Conservation (phyloP, 2,888 invertebrate species). For the Gortyna flavago region DNA sequence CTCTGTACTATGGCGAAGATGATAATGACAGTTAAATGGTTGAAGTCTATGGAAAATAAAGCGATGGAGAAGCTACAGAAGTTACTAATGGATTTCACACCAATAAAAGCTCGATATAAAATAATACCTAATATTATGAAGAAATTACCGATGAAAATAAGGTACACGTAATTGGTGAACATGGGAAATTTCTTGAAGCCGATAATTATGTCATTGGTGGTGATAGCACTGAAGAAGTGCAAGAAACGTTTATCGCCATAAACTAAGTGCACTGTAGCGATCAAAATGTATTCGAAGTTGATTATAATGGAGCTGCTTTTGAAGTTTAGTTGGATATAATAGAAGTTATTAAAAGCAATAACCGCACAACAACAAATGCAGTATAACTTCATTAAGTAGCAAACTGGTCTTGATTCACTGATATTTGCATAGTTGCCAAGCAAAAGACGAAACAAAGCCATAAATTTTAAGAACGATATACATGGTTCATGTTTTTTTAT, state of each 20-base stretch:
- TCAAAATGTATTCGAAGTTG: not conserved
- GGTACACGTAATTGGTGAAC: not conserved
- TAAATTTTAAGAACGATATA: not conserved
- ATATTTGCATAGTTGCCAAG: conserved; percentile 23
- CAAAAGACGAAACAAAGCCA: conserved; percentile 12
- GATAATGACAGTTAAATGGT: not conserved
- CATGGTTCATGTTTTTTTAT: not conserved
- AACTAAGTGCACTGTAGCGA: not conserved
- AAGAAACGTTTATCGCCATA: not conserved
- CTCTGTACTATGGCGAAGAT: conserved; percentile 12
- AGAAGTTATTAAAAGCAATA: not conserved
- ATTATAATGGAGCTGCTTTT: not conserved
- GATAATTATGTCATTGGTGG: conserved; percentile 18
- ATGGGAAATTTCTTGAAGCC: conserved; percentile 22
- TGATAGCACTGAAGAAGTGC: not conserved
- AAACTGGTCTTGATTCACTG: conserved; percentile 10
- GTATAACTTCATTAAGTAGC: conserved; percentile 15
- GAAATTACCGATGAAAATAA: not conserved
- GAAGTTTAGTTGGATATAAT: accelerated
- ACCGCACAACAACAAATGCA: not conserved
- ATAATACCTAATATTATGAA: not conserved
- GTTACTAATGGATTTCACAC: accelerated
- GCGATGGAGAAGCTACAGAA: too few relatives aligned
- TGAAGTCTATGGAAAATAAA: not conserved
- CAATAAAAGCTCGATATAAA: accelerated